A percentile compares a stretch with the other conserved stretches of the same genome.
Conservation (phyloP, 1,140 invertebrate species). For the Epicauta chinensis region DNA sequence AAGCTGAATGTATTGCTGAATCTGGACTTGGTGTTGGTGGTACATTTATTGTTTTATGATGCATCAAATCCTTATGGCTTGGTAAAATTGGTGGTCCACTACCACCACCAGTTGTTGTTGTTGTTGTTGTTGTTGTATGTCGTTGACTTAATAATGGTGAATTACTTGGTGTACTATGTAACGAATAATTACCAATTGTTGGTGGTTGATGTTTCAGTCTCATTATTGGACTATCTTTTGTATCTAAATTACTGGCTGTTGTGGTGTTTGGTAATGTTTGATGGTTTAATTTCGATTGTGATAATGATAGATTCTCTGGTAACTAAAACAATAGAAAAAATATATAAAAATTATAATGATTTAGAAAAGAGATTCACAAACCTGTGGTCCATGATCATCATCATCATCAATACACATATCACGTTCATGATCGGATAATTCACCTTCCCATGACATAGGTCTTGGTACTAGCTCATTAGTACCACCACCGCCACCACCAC, state of each 20-base stretch:
- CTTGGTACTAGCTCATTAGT: conserved; percentile 36
- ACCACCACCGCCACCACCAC: too few species aligned
- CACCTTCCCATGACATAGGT: conserved; percentile 89
- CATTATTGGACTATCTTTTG: conserved; percentile 37
- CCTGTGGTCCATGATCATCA: conserved; percentile 29
- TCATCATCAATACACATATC: conserved; percentile 39
- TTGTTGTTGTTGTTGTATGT: conserved; percentile 39
- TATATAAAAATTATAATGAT: conserved; percentile 1
- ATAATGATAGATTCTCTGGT: conserved; percentile 39
- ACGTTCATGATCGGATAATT: conserved; percentile 70
- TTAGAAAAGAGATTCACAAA: conserved; percentile 10
- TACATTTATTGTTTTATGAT: conserved; percentile 42
- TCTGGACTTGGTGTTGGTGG: conserved; percentile 71
- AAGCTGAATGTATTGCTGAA: conserved; percentile 81
- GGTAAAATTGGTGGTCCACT: conserved; percentile 48
- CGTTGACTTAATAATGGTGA: conserved; percentile 58
- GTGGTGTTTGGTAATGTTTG: not conserved
- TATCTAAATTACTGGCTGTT: conserved; percentile 18
- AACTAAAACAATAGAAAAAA: conserved; percentile 22
- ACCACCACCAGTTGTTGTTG: not conserved
- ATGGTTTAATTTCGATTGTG: conserved; percentile 27
- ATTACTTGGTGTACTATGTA: conserved; percentile 55
- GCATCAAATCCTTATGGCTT: conserved; percentile 52
- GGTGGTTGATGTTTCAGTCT: conserved; percentile 38
- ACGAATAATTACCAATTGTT: conserved; percentile 51